Evolutionary conservation across 2,797 vertebrate species (phyloP).

Genomic region (Crocodylus rhombifer): DNA sequence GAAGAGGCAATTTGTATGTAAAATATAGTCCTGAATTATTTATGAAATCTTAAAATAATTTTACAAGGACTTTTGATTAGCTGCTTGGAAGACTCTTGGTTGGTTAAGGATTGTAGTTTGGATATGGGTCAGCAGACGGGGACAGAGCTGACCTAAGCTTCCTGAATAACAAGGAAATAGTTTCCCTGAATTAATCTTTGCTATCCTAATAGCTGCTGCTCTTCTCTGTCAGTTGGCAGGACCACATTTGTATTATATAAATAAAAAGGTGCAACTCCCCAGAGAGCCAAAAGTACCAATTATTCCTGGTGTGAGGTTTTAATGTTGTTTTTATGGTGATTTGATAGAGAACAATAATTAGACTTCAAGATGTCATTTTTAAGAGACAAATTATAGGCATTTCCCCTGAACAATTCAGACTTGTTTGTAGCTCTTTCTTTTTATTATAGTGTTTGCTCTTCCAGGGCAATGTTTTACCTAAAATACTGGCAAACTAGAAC

Average conservation of each 20-base stretch:
- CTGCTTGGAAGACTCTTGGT: background rate
- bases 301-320: conserved; percentile 51
- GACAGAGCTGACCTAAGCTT: background rate
- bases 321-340: conserved; percentile 57
- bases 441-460: background rate
- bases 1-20: conserved; percentile 35
- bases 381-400: conserved; percentile 53
- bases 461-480: conserved; percentile 5
- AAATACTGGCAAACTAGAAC: background rate
- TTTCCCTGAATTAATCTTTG: background rate
- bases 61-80: background rate
- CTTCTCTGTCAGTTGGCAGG: conserved; percentile 6
- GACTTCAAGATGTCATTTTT: conserved; percentile 50
- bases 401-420: conserved; percentile 42
- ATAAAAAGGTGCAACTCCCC: conserved; percentile 40
- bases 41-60: conserved; percentile 24
- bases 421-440: conserved; percentile 34
- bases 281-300: conserved; percentile 44
- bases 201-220: background rate
- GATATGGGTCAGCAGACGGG: background rate
- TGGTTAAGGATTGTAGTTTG: background rate
- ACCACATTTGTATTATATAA: conserved; percentile 24
- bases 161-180: background rate
- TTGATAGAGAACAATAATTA: conserved; percentile 58
- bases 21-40: conserved; percentile 53